A percentile compares a stretch with the other conserved stretches of the same genome.
phyloP scores from a whole-genome alignment of 2,797 vertebrate species.

The Acanthurus leucopareius region DNA sequence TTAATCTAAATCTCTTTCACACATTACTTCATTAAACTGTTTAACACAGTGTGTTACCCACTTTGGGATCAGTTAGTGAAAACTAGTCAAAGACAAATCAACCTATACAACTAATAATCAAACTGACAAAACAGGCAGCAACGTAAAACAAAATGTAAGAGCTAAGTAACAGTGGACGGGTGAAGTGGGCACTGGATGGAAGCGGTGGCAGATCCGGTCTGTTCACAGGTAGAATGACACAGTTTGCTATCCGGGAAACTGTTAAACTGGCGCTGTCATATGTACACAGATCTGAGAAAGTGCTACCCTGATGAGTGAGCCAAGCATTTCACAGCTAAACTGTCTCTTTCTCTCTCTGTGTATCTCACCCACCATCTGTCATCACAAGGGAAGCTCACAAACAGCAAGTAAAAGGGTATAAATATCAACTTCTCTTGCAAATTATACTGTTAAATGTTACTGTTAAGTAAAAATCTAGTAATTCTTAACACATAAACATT shows the following conservation, averaged over 20 bases:
- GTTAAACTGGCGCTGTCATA: not conserved
- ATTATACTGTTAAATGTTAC: slow-evolving; percentile 7
- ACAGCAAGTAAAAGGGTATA: slow-evolving; percentile 6
- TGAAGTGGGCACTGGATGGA: not conserved
- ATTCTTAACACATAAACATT: not conserved
- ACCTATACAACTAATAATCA: not conserved
- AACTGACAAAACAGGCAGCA: not conserved
- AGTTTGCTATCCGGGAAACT: slow-evolving; percentile 2
- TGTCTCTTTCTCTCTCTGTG: not conserved
- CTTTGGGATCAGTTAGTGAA: not conserved
- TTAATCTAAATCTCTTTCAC: not conserved
- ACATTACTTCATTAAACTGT: not conserved
- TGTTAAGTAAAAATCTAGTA: slow-evolving; percentile 13
- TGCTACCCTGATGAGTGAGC: not conserved
- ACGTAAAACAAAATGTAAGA: not conserved
- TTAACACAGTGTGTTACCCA: not conserved
- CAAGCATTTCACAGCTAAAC: slow-evolving; percentile 9
- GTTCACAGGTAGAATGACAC: not conserved
- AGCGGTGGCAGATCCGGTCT: not conserved
- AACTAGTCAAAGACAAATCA: not conserved
- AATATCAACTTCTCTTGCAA: slow-evolving; percentile 19
- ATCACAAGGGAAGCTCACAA: slow-evolving; percentile 8
- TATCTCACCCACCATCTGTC: slow-evolving; percentile 31
- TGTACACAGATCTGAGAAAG: slow-evolving; percentile 12
- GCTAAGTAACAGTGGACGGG: not conserved